These are phyloP conservation scores for Heliconius hermathena DNA, from an alignment of 1,140 invertebrate genomes.

Conservation along the genomic window DNA sequence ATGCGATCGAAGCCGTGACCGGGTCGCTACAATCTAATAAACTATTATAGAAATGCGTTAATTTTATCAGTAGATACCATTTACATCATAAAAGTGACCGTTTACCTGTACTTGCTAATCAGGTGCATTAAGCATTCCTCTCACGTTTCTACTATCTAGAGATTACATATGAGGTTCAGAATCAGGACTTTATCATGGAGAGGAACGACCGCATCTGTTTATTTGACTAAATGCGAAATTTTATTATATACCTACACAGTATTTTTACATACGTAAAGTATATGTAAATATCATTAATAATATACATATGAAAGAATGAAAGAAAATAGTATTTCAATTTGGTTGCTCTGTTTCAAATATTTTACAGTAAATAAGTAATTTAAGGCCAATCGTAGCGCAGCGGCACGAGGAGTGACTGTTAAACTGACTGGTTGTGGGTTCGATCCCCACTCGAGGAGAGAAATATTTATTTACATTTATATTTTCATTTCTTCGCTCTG, in stretches of 20 bases:
- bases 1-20: too few species aligned
- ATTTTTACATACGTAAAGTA: not conserved
- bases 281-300: not conserved
- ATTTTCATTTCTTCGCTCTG: too few species aligned
- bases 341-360: not conserved
- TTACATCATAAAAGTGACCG: not conserved
- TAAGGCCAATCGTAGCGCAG: too few species aligned
- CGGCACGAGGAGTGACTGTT: too few species aligned
- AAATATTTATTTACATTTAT: too few species aligned
- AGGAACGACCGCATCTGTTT: not conserved
- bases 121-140: conserved; percentile 23
- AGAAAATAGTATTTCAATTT: not conserved
- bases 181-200: conserved; percentile 25
- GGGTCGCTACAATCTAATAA: too few species aligned
- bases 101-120: conserved; percentile 25
- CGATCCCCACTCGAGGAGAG: too few species aligned
- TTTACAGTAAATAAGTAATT: not conserved
- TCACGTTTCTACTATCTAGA: conserved; percentile 18
- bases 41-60: not conserved
- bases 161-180: conserved; percentile 8
- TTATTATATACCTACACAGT: not conserved
- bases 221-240: not conserved
- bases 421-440: too few species aligned
- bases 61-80: not conserved
- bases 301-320: not conserved